A percentile compares a stretch with the other conserved stretches of the same genome.
These are phyloP conservation scores for Anser cygnoides DNA, from an alignment of 2,113 vertebrate genomes.

Conservation along the genomic window DNA sequence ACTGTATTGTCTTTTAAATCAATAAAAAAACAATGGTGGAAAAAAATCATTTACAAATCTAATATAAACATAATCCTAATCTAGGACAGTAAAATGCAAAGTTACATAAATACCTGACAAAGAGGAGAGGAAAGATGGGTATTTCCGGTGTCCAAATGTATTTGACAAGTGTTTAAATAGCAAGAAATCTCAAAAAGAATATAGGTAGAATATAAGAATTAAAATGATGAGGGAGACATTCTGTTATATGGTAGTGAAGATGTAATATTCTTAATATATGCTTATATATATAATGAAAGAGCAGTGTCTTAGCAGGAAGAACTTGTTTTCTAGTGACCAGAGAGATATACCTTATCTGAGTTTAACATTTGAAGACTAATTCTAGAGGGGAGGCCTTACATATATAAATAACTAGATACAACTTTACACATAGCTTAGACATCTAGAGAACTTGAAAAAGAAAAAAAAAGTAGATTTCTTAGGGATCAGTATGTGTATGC, in stretches of 20 bases:
- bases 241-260: background rate
- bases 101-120: background rate
- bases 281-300: slow-evolving; percentile 18
- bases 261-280: background rate
- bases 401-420: background rate
- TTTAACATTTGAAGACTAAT: background rate
- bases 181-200: background rate
- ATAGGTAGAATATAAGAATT: background rate
- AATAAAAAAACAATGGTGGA: background rate
- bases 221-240: background rate
- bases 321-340: background rate
- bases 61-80: background rate
- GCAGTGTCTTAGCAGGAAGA: background rate
- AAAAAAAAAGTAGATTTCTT: background rate
- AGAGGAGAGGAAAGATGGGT: background rate
- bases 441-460: background rate
- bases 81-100: background rate
- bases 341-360: background rate
- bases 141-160: background rate
- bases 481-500: background rate
- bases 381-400: background rate
- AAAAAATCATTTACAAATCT: background rate
- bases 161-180: background rate
- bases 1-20: background rate
- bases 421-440: background rate